These are phyloP conservation scores for Lepidochrysops patricia DNA, from an alignment of 2,888 invertebrate genomes.

Conservation along the genomic window DNA sequence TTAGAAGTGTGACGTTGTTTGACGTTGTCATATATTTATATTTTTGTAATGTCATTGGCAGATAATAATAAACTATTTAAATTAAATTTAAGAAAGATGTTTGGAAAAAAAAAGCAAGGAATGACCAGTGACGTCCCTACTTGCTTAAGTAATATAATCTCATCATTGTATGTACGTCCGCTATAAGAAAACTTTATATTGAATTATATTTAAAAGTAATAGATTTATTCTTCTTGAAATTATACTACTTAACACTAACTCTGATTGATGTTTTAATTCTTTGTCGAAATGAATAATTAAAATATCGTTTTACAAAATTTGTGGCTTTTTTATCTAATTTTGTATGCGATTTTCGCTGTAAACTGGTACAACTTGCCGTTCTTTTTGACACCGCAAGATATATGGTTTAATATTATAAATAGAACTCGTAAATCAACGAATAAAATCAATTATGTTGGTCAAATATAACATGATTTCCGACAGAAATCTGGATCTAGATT, in stretches of 20 bases:
- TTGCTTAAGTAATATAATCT: no score
- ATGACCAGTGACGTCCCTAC: no score
- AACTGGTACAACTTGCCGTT: neutral
- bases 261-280: neutral
- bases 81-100: neutral
- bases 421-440: neutral
- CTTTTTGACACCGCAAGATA: neutral
- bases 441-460: neutral
- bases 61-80: no score
- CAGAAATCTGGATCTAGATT: neutral
- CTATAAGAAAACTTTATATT: neutral
- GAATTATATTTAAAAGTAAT: neutral
- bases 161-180: no score
- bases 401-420: neutral
- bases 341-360: neutral
- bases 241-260: neutral
- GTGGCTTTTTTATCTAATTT: neutral
- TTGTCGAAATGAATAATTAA: neutral
- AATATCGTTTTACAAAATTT: neutral
- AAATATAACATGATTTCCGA: conserved; percentile 3
- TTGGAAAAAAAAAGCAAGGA: no score
- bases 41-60: no score
- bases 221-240: neutral
- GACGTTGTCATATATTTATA: neutral
- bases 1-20: neutral